phyloP scores from a whole-genome alignment of 2,113 vertebrate species.

The Talpa occidentalis region DNA sequence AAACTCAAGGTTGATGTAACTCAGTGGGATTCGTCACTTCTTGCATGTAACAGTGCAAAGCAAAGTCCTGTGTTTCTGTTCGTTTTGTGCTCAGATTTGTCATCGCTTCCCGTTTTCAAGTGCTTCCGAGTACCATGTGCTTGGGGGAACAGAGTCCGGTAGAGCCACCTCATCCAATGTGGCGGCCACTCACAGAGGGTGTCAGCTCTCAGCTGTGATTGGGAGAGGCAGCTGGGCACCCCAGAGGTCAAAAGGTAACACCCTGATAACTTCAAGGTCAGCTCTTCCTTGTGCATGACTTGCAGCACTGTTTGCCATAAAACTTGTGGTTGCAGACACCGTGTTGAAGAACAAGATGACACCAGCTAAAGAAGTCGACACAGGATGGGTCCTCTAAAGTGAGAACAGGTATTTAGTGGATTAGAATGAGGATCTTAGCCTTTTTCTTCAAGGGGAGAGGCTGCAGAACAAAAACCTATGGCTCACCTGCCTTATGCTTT shows the following conservation, averaged over 20 bases:
- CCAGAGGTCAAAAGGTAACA: neutral
- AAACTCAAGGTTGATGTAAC: neutral
- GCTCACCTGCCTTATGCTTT: neutral
- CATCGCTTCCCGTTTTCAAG: slow-evolving; percentile 75
- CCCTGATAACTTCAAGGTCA: slow-evolving; percentile 73
- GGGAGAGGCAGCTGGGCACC: neutral
- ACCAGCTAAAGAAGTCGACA: slow-evolving; percentile 95
- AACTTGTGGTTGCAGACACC: slow-evolving; percentile 98
- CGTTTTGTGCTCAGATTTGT: slow-evolving; percentile 35
- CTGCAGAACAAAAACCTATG: neutral
- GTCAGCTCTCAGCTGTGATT: neutral
- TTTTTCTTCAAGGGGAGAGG: neutral
- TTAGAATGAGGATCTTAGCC: neutral
- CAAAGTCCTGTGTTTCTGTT: neutral
- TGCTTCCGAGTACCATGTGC: slow-evolving; percentile 80
- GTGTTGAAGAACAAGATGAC: slow-evolving; percentile 95
- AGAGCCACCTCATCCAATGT: neutral
- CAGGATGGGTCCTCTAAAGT: slow-evolving; percentile 91
- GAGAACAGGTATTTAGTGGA: slow-evolving; percentile 35
- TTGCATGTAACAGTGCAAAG: slow-evolving; percentile 61
- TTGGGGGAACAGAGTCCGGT: neutral
- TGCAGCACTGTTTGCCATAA: slow-evolving; percentile 97
- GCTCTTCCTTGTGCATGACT: slow-evolving; percentile 93
- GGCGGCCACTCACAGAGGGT: too few species aligned
- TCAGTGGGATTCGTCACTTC: neutral